phyloP scores from a whole-genome alignment of 1,140 invertebrate species.

The Argopecten irradians region DNA sequence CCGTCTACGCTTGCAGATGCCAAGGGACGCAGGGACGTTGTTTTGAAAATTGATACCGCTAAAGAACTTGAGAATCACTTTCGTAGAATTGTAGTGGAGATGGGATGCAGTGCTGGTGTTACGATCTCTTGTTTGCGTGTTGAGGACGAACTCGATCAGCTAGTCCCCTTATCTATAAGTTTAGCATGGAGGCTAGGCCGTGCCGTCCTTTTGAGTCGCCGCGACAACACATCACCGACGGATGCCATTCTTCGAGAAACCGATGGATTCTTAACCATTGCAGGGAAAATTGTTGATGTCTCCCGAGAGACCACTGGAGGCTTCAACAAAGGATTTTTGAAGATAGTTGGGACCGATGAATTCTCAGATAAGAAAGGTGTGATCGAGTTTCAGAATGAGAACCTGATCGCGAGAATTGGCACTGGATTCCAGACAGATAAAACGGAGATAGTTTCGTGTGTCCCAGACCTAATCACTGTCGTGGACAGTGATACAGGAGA shows the following conservation, averaged over 20 bases:
- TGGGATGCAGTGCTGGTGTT: constrained; percentile 66
- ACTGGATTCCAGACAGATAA: neutral
- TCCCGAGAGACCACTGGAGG: constrained; percentile 66
- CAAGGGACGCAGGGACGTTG: constrained; percentile 60
- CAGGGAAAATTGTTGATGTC: constrained; percentile 69
- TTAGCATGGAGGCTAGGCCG: constrained; percentile 68
- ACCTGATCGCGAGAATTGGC: constrained; percentile 59
- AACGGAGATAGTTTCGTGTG: constrained; percentile 54
- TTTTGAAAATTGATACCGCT: constrained; percentile 53
- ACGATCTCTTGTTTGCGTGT: constrained; percentile 52
- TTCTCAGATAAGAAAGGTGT: constrained; percentile 46
- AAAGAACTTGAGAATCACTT: constrained; percentile 70
- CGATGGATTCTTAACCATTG: constrained; percentile 49
- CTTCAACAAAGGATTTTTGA: constrained; percentile 65
- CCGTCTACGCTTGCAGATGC: constrained; percentile 64
- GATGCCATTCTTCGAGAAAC: constrained; percentile 57
- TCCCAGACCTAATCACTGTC: constrained; percentile 70
- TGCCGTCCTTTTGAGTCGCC: constrained; percentile 61
- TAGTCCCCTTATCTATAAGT: constrained; percentile 60
- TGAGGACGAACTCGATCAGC: constrained; percentile 52
- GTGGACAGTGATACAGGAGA: constrained; percentile 69
- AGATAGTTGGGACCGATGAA: constrained; percentile 60
- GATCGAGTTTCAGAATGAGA: constrained; percentile 74
- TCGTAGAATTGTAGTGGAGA: constrained; percentile 60
- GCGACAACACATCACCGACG: constrained; percentile 58